phyloP scores from a whole-genome alignment of 2,888 invertebrate species.

The Polymixis lichenea region DNA sequence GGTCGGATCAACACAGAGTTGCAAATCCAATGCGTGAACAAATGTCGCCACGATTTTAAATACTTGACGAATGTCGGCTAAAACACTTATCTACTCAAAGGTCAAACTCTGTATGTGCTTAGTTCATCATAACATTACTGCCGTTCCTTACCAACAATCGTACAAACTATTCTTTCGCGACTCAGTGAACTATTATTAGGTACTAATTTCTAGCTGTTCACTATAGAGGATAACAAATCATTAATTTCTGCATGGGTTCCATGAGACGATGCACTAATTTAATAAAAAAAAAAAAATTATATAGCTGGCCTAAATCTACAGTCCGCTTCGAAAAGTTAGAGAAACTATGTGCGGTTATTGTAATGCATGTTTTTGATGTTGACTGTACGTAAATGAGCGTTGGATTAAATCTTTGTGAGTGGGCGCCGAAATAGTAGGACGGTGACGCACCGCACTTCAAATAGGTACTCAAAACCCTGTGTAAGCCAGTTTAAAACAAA shows the following conservation, averaged over 20 bases:
- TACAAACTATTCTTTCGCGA: conserved; percentile 36
- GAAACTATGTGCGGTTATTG: not conserved
- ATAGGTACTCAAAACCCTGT: not conserved
- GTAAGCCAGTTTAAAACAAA: not conserved
- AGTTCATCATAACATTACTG: conserved; percentile 47
- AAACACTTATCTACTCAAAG: not conserved
- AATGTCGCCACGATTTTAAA: too few relatives aligned
- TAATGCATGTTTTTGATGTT: not conserved
- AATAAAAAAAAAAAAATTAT: conserved; percentile 5
- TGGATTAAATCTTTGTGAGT: conserved; percentile 17
- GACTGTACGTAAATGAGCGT: not conserved
- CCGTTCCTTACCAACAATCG: conserved; percentile 58
- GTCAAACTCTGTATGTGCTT: conserved; percentile 43
- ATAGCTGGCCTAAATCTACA: not conserved
- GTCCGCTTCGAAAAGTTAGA: not conserved
- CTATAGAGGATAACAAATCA: conserved; percentile 62
- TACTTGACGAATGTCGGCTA: too few relatives aligned
- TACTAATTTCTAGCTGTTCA: conserved; percentile 69
- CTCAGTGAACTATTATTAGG: conserved; percentile 54
- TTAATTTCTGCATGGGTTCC: conserved; percentile 22
- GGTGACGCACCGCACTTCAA: conserved; percentile 29
- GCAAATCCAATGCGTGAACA: too few relatives aligned
- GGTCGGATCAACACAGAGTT: too few relatives aligned
- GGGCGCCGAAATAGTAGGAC: conserved; percentile 51
- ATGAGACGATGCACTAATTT: conserved; percentile 33